A percentile compares a stretch with the other conserved stretches of the same genome.
Conservation (phyloP, 92 coral and sea anemone genomes). For the Diadumene lineata region DNA sequence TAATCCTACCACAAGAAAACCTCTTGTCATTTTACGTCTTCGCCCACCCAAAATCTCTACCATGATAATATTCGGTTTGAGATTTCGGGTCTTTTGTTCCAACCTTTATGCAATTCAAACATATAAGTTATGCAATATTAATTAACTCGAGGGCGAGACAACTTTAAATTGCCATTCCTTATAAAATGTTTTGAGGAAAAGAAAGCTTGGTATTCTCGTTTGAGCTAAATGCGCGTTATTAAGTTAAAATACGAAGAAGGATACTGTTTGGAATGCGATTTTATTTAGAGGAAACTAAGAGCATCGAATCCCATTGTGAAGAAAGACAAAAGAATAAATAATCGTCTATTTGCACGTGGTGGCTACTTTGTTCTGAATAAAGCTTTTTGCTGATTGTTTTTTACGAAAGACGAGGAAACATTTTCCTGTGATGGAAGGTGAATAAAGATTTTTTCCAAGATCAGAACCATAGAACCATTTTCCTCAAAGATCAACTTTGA, state of each 20-base stretch:
- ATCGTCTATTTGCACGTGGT: constrained; percentile 1
- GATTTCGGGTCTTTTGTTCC: not conserved
- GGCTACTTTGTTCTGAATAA: too few species aligned
- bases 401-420: too few species aligned
- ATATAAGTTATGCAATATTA: not conserved
- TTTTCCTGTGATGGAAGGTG: too few species aligned
- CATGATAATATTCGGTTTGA: not conserved
- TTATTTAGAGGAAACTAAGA: not conserved
- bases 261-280: not conserved
- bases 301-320: not conserved
- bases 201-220: too few species aligned
- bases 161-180: not conserved
- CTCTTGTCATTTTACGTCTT: not conserved
- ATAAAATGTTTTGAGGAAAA: too few species aligned
- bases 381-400: too few species aligned
- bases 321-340: not conserved
- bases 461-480: too few species aligned
- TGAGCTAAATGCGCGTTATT: too few species aligned
- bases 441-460: too few species aligned
- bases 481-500: too few species aligned
- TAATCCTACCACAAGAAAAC: not conserved
- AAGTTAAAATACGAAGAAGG: too few species aligned
- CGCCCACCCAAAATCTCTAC: not conserved
- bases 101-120: not conserved
- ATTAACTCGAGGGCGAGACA: not conserved